Evolutionary conservation across 2,113 vertebrate genomes (phyloP).

Genomic region (Herpailurus yagouaroundi): DNA sequence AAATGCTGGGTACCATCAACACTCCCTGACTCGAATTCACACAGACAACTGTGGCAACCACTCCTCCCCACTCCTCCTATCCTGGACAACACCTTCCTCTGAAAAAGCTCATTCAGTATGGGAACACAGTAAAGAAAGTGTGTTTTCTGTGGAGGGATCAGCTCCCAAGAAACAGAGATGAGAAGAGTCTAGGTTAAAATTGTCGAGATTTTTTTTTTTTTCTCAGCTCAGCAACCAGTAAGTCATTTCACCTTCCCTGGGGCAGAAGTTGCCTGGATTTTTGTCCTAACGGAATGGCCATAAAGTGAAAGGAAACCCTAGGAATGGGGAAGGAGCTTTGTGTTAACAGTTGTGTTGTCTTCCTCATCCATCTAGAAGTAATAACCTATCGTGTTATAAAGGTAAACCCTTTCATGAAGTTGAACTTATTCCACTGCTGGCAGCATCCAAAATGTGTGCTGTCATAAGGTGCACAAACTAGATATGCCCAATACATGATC

Average conservation of each 20-base stretch:
- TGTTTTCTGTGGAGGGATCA: background rate
- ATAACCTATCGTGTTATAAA: background rate
- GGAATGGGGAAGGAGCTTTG: background rate
- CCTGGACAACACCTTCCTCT: background rate
- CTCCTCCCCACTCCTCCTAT: accelerated
- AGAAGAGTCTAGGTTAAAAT: background rate
- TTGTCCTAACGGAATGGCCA: too few relatives aligned
- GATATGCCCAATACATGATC: background rate
- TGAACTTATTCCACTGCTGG: background rate
- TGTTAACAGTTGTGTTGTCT: background rate
- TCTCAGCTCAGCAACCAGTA: background rate
- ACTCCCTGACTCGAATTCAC: background rate
- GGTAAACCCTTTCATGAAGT: background rate
- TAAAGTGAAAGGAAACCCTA: background rate
- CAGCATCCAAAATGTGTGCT: background rate
- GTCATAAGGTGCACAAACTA: background rate
- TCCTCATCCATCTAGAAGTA: background rate
- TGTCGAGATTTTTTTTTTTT: background rate
- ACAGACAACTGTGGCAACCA: accelerated
- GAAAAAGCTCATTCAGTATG: background rate
- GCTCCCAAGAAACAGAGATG: background rate
- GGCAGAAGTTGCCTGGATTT: accelerated
- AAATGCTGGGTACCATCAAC: accelerated
- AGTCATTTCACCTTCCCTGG: background rate
- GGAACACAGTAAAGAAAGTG: background rate